Conservation (phyloP, 2,888 invertebrate genomes). For the Eristalinus sepulchralis region DNA sequence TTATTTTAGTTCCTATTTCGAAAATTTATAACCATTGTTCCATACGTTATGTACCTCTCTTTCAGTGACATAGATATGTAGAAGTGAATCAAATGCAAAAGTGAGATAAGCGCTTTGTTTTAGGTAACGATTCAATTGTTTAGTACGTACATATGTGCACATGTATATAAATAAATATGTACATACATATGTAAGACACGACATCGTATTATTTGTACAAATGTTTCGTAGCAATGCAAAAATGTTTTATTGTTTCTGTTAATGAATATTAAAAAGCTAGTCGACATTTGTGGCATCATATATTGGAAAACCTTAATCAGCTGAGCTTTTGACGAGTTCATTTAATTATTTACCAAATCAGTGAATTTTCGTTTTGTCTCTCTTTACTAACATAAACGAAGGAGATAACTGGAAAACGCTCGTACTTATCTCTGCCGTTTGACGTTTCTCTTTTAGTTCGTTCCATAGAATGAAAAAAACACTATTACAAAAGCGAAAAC, state of each 20-base stretch:
- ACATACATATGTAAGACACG: neutral
- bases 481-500: constrained; percentile 12
- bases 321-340: constrained; percentile 47
- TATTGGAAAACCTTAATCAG: constrained; percentile 44
- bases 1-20: neutral
- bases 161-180: neutral
- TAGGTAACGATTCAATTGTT: neutral
- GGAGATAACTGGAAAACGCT: neutral
- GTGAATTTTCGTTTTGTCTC: neutral
- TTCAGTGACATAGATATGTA: neutral
- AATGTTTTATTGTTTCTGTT: neutral
- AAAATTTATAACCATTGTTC: constrained; percentile 29
- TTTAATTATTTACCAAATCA: constrained; percentile 59
- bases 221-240: neutral
- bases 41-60: neutral
- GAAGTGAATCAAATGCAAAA: constrained; percentile 14
- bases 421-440: constrained; percentile 20
- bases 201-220: neutral
- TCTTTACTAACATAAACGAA: neutral
- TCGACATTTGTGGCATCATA: neutral
- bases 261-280: neutral
- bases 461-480: neutral
- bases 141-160: neutral
- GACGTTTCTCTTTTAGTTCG: constrained; percentile 42
- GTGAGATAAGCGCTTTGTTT: constrained; percentile 21